Conservation (phyloP, 23 tunicate species). For the Ciona savignyi region DNA sequence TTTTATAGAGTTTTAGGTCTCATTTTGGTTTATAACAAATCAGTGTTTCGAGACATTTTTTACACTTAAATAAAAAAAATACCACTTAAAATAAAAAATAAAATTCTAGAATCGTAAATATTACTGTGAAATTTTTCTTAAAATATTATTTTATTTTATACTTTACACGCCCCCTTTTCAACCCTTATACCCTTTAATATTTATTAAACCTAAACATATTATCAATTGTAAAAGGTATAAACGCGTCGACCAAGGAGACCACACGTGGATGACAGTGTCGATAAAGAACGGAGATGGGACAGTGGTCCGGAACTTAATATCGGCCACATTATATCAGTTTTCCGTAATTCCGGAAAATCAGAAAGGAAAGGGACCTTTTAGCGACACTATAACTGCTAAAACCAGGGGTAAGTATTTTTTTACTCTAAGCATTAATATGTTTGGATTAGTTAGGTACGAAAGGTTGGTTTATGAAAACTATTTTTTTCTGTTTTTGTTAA, state of each 20-base stretch:
- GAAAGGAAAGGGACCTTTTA: constrained; percentile 68
- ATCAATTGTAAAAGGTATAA: constrained; percentile 82
- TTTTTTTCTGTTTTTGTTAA: no score
- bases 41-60: no score
- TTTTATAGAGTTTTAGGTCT: no score
- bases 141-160: background rate
- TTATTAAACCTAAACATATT: no score
- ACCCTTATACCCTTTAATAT: no score
- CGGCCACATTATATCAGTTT: constrained; percentile 78
- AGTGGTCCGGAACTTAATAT: constrained; percentile 36
- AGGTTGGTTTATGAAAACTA: background rate
- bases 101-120: no score
- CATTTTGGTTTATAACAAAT: no score
- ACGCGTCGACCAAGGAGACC: constrained; percentile 45
- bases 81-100: no score
- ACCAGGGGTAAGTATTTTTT: constrained; percentile 53
- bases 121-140: no score
- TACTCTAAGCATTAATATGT: no score
- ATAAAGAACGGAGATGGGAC: constrained; percentile 35
- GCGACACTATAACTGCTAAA: constrained; percentile 38
- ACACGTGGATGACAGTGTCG: constrained; percentile 57
- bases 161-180: background rate
- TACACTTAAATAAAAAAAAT: no score
- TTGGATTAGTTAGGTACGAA: no score
- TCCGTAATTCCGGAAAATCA: constrained; percentile 66